These are phyloP conservation scores for Aphidius ervi DNA, from an alignment of 1,140 invertebrate genomes.

Conservation along the genomic window DNA sequence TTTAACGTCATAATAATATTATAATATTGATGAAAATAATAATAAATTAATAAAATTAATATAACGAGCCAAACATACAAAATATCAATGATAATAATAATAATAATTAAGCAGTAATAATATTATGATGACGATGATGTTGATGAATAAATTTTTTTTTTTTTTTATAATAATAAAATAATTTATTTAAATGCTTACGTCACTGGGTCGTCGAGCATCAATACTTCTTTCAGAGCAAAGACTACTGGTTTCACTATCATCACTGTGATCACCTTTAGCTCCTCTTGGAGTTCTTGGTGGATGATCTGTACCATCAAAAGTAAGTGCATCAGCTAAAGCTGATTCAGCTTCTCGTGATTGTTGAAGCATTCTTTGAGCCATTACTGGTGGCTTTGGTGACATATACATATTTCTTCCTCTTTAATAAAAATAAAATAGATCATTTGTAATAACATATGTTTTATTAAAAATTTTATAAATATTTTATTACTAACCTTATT, in stretches of 20 bases:
- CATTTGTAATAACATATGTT: slow-evolving; percentile 5
- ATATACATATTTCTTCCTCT: slow-evolving; percentile 45
- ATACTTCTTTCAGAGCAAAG: slow-evolving; percentile 89
- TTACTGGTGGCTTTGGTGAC: slow-evolving; percentile 58
- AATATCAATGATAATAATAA: slow-evolving; percentile 8
- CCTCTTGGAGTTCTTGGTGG: slow-evolving; percentile 44
- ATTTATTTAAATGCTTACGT: slow-evolving; percentile 62
- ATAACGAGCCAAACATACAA: neutral
- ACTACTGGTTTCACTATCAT: slow-evolving; percentile 91
- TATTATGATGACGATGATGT: neutral
- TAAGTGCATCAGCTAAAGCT: slow-evolving; percentile 72
- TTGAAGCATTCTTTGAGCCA: slow-evolving; percentile 78
- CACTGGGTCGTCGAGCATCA: slow-evolving; percentile 72
- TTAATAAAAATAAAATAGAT: slow-evolving; percentile 19
- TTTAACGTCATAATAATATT: slow-evolving; percentile 8
- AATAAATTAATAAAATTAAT: neutral
- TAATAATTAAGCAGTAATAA: slow-evolving; percentile 1
- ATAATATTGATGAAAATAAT: slow-evolving; percentile 27
- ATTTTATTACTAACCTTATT: slow-evolving; percentile 31
- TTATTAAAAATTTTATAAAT: neutral
- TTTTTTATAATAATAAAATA: slow-evolving; percentile 3
- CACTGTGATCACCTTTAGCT: slow-evolving; percentile 69
- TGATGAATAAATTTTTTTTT: neutral
- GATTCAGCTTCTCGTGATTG: slow-evolving; percentile 87
- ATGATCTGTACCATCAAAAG: slow-evolving; percentile 46